Conservation (phyloP, 2,797 vertebrate species). For the Nasua narica region DNA sequence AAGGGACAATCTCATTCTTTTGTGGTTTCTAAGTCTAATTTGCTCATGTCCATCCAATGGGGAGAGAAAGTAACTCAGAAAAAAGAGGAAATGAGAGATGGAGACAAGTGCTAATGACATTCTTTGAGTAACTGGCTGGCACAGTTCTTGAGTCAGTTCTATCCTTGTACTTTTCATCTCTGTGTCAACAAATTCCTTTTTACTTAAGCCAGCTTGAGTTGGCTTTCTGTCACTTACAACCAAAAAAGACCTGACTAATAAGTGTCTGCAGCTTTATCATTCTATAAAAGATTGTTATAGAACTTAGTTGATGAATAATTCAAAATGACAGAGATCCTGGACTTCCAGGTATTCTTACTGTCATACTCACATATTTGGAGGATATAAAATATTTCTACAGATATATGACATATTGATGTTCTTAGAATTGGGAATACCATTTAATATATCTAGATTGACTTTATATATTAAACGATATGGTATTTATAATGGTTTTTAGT, state of each 20-base stretch:
- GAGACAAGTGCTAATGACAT: neutral
- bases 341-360: neutral
- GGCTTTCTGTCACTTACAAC: neutral
- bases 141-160: neutral
- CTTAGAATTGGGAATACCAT: neutral
- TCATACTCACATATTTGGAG: neutral
- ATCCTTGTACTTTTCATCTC: neutral
- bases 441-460: neutral
- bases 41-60: neutral
- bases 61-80: neutral
- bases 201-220: conserved; percentile 1
- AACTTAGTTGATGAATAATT: conserved; percentile 1
- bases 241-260: neutral
- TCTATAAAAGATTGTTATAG: neutral
- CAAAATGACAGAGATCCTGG: neutral
- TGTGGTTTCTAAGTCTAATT: neutral
- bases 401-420: neutral
- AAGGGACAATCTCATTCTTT: neutral
- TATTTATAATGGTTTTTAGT: conserved; percentile 7
- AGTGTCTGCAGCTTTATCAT: neutral
- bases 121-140: neutral
- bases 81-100: neutral
- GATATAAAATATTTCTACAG: neutral
- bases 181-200: conserved; percentile 15
- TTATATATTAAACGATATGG: neutral